A percentile compares a stretch with the other conserved stretches of the same genome.
phyloP scores from a whole-genome alignment of 2,797 vertebrate genomes.

The Paguma larvata region DNA sequence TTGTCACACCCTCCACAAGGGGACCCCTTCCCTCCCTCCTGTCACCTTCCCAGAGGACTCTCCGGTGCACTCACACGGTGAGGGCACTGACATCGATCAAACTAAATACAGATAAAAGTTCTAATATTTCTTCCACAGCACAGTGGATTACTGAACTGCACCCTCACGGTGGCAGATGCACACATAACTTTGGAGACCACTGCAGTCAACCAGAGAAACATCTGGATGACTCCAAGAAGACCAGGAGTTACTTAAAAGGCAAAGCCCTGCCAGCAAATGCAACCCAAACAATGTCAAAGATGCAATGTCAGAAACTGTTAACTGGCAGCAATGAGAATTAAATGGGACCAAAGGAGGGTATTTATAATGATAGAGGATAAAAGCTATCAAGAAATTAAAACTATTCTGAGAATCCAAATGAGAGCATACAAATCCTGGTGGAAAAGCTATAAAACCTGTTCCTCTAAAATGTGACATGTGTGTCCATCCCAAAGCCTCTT shows the following conservation, averaged over 20 bases:
- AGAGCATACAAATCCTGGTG: not conserved
- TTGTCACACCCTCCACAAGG: not conserved
- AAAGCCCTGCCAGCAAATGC: not conserved
- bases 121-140: not conserved
- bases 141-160: not conserved
- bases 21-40: not conserved
- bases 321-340: not conserved
- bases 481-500: not conserved
- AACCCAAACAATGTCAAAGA: not conserved
- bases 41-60: not conserved
- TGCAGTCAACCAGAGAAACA: not conserved
- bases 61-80: not conserved
- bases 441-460: not conserved
- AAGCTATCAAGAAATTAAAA: not conserved
- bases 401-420: not conserved
- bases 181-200: not conserved
- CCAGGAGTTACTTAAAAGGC: not conserved
- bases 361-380: not conserved
- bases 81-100: not conserved
- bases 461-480: accelerated
- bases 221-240: not conserved
- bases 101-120: not conserved
- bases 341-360: not conserved
- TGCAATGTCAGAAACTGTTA: not conserved
- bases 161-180: not conserved